Percentiles rank a stretch among this genome's conserved stretches.
phyloP scores from a whole-genome alignment of 2,113 vertebrate species.

The Thunnus maccoyii region DNA sequence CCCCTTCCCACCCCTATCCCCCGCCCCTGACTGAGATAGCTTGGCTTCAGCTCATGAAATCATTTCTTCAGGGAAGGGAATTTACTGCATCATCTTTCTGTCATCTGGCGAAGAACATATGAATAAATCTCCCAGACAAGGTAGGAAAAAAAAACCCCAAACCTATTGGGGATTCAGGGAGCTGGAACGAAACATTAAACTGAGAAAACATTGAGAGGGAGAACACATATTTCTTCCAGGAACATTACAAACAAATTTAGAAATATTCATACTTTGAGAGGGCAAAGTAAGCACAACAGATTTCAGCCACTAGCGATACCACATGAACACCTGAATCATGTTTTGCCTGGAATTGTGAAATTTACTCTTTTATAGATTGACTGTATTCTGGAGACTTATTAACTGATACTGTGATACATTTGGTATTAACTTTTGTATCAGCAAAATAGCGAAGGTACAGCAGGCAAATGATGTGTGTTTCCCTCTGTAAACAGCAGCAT shows the following conservation, averaged over 20 bases:
- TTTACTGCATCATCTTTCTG: conserved; percentile 49
- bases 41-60: conserved; percentile 42
- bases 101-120: conserved; percentile 49
- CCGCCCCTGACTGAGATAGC: conserved; percentile 7
- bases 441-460: neutral
- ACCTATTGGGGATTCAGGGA: neutral
- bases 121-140: conserved; percentile 51
- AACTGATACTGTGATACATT: too few species aligned
- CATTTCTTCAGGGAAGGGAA: conserved; percentile 50
- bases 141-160: conserved; percentile 19
- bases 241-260: neutral
- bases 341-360: neutral
- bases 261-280: conserved; percentile 19
- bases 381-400: neutral
- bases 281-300: neutral
- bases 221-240: neutral
- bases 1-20: neutral
- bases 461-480: neutral
- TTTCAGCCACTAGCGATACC: neutral
- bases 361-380: neutral
- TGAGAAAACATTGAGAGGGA: neutral
- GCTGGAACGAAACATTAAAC: conserved; percentile 3
- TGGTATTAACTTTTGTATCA: too few species aligned
- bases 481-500: conserved; percentile 1
- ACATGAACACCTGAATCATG: neutral